These are phyloP conservation scores for Arge pagana DNA, from an alignment of 2,888 invertebrate genomes.

Conservation along the genomic window DNA sequence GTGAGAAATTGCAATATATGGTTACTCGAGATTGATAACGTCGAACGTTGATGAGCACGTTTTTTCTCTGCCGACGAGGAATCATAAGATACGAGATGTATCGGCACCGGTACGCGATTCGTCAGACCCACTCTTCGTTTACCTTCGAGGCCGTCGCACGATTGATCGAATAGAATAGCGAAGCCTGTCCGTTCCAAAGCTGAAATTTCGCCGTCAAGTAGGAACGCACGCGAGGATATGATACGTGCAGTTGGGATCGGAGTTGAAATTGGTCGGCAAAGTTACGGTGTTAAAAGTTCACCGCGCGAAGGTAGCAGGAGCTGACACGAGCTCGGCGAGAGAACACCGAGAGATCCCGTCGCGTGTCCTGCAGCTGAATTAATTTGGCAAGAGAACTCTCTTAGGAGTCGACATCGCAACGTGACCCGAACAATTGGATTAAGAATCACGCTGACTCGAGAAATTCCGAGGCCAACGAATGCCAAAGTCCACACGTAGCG, in stretches of 20 bases:
- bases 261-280: conserved; percentile 24
- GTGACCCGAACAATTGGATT: conserved; percentile 23
- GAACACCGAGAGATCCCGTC: conserved; percentile 6
- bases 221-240: no score
- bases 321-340: conserved; percentile 3
- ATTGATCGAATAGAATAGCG: no score
- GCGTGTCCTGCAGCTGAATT: conserved; percentile 22
- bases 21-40: conserved; percentile 30
- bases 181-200: no score
- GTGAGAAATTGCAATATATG: conserved; percentile 19
- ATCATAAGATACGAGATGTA: background rate
- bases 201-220: no score
- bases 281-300: conserved; percentile 31
- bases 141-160: background rate
- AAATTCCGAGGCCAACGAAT: no score
- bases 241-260: no score
- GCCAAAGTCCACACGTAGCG: no score
- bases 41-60: conserved; percentile 29
- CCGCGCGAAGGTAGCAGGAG: background rate
- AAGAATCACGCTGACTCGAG: conserved; percentile 18
- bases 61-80: background rate
- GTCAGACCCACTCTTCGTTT: background rate
- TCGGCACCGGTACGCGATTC: background rate
- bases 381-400: conserved; percentile 20
- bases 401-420: conserved; percentile 17